Base-by-base conservation (phyloP, 2,888 invertebrate species). In the Archips xylosteana region DNA sequence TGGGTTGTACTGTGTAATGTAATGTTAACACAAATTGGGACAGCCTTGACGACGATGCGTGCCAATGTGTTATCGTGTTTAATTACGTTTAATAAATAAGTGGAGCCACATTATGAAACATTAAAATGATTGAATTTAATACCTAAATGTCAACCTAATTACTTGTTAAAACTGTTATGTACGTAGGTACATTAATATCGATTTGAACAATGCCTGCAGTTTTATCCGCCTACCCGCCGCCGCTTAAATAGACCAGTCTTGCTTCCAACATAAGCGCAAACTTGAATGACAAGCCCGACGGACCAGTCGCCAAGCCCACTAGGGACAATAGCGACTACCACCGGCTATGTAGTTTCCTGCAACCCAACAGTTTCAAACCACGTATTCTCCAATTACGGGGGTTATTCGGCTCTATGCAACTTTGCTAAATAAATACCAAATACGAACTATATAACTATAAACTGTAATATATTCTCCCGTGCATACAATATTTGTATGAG, bases 271-370 rank as follows among this genome's bases (percentile, higher is more conserved):
- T 77, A 77, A 75, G 63, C 60, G 70, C 64, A 59, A 62, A 75
- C 66, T 78, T 73, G 71, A 76, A 75, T 75, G 80, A 79, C 79
- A 80, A 78, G 59, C 71, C 59, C 34, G 63, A n/a, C 34, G 6
- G 69, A 69, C 73, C 73, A 59, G 73, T 73, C 72, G 54, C 47
- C 62, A 57, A 62, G 59, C 68, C 76, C 54, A 54, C 51, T 71
- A 68, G 76, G 81, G 79, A 87, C 84, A 86, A 85, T 85, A 77
- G 77, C 78, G 76, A 79, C 74, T 80, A 77, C 80, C 79, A 79
- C 79, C 79, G 78, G 82, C 81, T 80, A 79, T 79, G 76, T 79
- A 81, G 83, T 80, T 82, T 81, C 78, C 80, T 80, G 80, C 80
- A 76, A 76, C 76, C 77, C 75, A 75, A 78, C 77, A 75, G 68